These are phyloP conservation scores for Cosmopolites sordidus DNA, from an alignment of 2,888 invertebrate genomes.

Conservation along the genomic window DNA sequence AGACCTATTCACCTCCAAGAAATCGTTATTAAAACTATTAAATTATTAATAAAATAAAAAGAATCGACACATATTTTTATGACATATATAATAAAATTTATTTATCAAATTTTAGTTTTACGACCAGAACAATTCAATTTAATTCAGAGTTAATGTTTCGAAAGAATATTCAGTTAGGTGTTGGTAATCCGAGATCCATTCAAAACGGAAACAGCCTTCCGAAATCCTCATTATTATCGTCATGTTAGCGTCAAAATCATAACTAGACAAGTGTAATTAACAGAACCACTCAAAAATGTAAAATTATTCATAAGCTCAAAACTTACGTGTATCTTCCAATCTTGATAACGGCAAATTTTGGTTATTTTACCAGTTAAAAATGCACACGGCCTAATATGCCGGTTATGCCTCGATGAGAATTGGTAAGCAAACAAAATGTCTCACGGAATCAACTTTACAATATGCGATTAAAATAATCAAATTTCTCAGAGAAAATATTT, in stretches of 20 bases:
- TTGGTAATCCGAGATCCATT: neutral
- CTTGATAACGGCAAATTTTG: constrained; percentile 15
- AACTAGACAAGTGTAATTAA: constrained; percentile 9
- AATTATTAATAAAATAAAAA: too few relatives aligned
- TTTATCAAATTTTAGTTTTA: too few relatives aligned
- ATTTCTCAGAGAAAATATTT: too few relatives aligned
- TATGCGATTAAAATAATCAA: too few relatives aligned
- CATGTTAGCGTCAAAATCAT: constrained; percentile 15
- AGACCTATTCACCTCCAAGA: too few relatives aligned
- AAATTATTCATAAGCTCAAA: constrained; percentile 17
- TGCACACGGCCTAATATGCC: constrained; percentile 7
- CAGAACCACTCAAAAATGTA: constrained; percentile 7
- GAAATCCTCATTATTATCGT: neutral
- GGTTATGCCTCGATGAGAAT: neutral
- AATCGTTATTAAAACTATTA: too few relatives aligned
- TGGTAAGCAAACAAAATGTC: neutral
- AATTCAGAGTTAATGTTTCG: too few relatives aligned
- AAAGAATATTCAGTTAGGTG: too few relatives aligned
- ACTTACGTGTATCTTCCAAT: constrained; percentile 2
- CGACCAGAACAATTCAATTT: too few relatives aligned
- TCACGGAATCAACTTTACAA: neutral
- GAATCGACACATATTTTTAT: too few relatives aligned
- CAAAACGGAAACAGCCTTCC: constrained; percentile 8
- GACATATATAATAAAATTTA: too few relatives aligned
- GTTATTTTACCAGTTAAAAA: constrained; percentile 16